A percentile compares a stretch with the other conserved stretches of the same genome.
Conservation (phyloP, 2,888 invertebrate species). For the Ernsta delagoae region DNA sequence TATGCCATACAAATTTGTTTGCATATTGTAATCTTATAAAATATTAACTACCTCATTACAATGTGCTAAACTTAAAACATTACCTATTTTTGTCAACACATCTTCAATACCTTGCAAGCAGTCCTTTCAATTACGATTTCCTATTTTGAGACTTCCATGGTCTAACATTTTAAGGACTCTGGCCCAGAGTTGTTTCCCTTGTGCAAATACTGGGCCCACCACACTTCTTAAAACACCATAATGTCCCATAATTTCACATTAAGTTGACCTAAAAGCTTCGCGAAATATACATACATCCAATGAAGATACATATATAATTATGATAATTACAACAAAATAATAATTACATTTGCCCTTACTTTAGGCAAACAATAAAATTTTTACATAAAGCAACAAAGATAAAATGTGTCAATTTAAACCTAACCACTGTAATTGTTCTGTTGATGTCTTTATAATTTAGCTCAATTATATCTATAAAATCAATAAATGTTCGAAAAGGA, state of each 20-base stretch:
- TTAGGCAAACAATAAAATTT: slow-evolving; percentile 24
- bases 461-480: too few relatives aligned
- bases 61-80: slow-evolving; percentile 83
- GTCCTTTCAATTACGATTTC: slow-evolving; percentile 60
- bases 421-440: slow-evolving; percentile 20
- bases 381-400: slow-evolving; percentile 31
- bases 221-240: slow-evolving; percentile 15
- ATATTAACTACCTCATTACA: slow-evolving; percentile 75
- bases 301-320: slow-evolving; percentile 29
- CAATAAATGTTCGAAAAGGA: too few relatives aligned
- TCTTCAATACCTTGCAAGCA: slow-evolving; percentile 79
- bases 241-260: slow-evolving; percentile 4
- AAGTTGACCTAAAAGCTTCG: slow-evolving; percentile 24
- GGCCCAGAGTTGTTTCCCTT: slow-evolving; percentile 49
- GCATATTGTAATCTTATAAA: slow-evolving; percentile 83
- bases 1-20: slow-evolving; percentile 82
- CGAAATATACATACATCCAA: slow-evolving; percentile 26
- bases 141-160: slow-evolving; percentile 44
- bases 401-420: slow-evolving; percentile 30
- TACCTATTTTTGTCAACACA: slow-evolving; percentile 77
- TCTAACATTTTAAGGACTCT: slow-evolving; percentile 34
- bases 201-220: slow-evolving; percentile 52
- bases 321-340: slow-evolving; percentile 23
- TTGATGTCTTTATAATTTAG: neutral
- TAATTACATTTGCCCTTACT: slow-evolving; percentile 16